Percentiles rank a stretch among this genome's conserved stretches.
Evolutionary conservation across 1,140 invertebrate species (phyloP).

Genomic region (Meloidogyne exigua): DNA sequence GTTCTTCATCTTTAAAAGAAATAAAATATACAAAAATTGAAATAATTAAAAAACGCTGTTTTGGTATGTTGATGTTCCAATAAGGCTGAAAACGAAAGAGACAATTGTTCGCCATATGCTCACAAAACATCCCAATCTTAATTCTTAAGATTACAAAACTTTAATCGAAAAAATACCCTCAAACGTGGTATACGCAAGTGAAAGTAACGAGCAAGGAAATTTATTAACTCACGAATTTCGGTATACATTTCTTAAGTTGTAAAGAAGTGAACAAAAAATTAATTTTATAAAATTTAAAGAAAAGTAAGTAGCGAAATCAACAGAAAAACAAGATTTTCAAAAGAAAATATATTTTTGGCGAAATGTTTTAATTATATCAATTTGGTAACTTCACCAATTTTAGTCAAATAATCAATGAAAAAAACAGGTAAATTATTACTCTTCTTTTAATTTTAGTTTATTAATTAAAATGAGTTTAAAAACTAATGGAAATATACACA

Average conservation of each 20-base stretch:
- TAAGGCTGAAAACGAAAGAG: constrained; percentile 26
- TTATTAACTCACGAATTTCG: constrained; percentile 25
- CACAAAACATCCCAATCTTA: constrained; percentile 29
- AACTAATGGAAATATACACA: background rate
- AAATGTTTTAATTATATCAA: no score
- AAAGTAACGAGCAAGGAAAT: constrained; percentile 30
- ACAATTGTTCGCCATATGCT: constrained; percentile 30
- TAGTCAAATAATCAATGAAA: no score
- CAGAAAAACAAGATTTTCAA: no score
- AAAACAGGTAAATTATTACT: no score
- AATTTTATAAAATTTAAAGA: no score
- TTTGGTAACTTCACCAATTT: no score
- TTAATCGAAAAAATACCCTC: constrained; percentile 13
- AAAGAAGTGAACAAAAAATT: no score
- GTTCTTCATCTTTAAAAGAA: constrained; percentile 20
- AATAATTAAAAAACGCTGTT: constrained; percentile 16
- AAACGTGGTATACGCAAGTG: constrained; percentile 30
- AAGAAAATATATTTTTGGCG: no score
- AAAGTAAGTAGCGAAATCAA: no score
- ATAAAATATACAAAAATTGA: background rate
- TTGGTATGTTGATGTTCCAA: constrained; percentile 27
- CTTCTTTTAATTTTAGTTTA: no score
- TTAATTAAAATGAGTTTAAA: no score
- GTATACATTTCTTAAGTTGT: no score
- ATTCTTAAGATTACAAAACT: background rate